phyloP scores from a whole-genome alignment of 1,140 invertebrate genomes.

The Drosophila melanogaster region Release_6_plus_ISO1_MT NT_033779.5:6810001-6810500 shows the following conservation, averaged over 20 bases:
- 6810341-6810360: slow-evolving; percentile 59
- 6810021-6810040: slow-evolving; percentile 31
- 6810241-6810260: slow-evolving; percentile 14
- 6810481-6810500: slow-evolving; percentile 69
- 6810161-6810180: slow-evolving; percentile 78
- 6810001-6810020: slow-evolving; percentile 70
- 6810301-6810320: slow-evolving; percentile 71
- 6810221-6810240: not conserved
- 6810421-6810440: slow-evolving; percentile 24
- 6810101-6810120: slow-evolving; percentile 28
- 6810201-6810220: slow-evolving; percentile 35
- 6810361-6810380: slow-evolving; percentile 41
- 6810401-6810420: slow-evolving; percentile 61
- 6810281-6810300: slow-evolving; percentile 29
- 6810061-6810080: slow-evolving; percentile 24
- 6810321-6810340: slow-evolving; percentile 61
- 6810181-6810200: slow-evolving; percentile 37
- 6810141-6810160: slow-evolving; percentile 73
- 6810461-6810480: slow-evolving; percentile 77
- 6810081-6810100: not conserved
- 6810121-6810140: slow-evolving; percentile 52
- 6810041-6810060: slow-evolving; percentile 27
- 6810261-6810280: slow-evolving; percentile 80
- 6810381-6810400: slow-evolving; percentile 58
- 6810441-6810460: slow-evolving; percentile 62